Evolutionary conservation across 2,797 vertebrate species (phyloP).

Genomic region (Liasis olivaceus): DNA sequence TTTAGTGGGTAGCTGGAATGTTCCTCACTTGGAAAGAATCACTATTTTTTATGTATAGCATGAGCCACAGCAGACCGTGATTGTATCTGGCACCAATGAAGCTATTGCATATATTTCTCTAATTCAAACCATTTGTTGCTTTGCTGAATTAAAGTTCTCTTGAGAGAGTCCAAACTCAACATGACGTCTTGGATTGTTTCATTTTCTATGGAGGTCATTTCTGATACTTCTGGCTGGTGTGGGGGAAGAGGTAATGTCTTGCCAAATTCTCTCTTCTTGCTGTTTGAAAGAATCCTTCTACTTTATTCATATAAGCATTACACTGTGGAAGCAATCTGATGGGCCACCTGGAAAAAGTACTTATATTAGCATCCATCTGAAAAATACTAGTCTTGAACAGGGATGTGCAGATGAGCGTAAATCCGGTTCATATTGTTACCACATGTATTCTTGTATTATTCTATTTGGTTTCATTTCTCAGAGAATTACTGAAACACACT

Average conservation of each 20-base stretch:
- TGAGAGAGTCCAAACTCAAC: constrained; percentile 31
- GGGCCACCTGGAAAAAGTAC: neutral
- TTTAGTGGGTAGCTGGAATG: constrained; percentile 5
- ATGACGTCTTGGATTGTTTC: constrained; percentile 48
- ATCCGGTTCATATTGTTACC: neutral
- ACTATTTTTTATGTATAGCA: constrained; percentile 13
- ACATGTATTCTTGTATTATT: neutral
- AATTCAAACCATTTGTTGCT: constrained; percentile 52
- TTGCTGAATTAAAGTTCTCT: constrained; percentile 47
- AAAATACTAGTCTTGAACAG: neutral
- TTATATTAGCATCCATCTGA: neutral
- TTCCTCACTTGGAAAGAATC: constrained; percentile 32
- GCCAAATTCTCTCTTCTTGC: neutral
- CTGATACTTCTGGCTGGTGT: constrained; percentile 54
- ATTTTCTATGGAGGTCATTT: constrained; percentile 45
- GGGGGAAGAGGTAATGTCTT: constrained; percentile 32
- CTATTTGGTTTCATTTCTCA: neutral
- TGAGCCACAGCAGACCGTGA: constrained; percentile 40
- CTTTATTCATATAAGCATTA: neutral
- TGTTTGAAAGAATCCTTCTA: neutral
- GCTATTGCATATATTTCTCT: constrained; percentile 35
- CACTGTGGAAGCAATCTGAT: neutral
- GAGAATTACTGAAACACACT: neutral
- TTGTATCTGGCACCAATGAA: constrained; percentile 26
- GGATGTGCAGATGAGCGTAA: neutral